Evolutionary conservation across 2,888 invertebrate species (phyloP).

Genomic region (Automeris io): DNA sequence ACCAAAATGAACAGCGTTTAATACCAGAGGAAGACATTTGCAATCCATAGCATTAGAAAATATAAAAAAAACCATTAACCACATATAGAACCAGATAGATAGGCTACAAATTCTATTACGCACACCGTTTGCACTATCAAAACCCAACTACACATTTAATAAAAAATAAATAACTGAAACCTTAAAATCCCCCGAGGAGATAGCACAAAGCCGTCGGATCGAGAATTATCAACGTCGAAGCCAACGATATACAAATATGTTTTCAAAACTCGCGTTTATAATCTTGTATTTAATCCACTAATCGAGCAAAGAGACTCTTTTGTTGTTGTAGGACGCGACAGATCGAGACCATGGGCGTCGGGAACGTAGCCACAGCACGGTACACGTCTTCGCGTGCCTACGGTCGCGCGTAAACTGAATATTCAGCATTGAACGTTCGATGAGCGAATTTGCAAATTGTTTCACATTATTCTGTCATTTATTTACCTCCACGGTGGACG

Average conservation of each 20-base stretch:
- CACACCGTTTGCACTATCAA: too few relatives aligned
- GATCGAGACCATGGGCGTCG: neutral
- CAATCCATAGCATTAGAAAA: too few relatives aligned
- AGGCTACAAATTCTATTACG: too few relatives aligned
- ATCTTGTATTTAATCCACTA: slow-evolving; percentile 8
- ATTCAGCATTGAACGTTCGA: neutral
- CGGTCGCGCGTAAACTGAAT: neutral
- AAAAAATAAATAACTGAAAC: slow-evolving; percentile 12
- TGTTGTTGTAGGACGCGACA: neutral
- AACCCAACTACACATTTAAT: too few relatives aligned
- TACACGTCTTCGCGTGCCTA: neutral
- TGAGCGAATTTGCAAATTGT: neutral
- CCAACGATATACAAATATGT: slow-evolving; percentile 16
- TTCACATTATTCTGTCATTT: too few relatives aligned
- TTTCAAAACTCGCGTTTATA: slow-evolving; percentile 5
- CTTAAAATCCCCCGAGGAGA: slow-evolving; percentile 18
- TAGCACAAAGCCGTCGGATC: slow-evolving; percentile 12
- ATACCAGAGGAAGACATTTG: too few relatives aligned
- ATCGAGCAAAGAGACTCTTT: neutral
- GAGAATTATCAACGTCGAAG: slow-evolving; percentile 20
- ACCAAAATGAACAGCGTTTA: too few relatives aligned
- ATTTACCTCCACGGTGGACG: too few relatives aligned
- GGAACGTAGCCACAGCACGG: neutral
- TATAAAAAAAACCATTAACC: too few relatives aligned
- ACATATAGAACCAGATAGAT: too few relatives aligned